Evolutionary conservation across 2,888 invertebrate genomes (phyloP).

Genomic region (Ceriagrion tenellum): DNA sequence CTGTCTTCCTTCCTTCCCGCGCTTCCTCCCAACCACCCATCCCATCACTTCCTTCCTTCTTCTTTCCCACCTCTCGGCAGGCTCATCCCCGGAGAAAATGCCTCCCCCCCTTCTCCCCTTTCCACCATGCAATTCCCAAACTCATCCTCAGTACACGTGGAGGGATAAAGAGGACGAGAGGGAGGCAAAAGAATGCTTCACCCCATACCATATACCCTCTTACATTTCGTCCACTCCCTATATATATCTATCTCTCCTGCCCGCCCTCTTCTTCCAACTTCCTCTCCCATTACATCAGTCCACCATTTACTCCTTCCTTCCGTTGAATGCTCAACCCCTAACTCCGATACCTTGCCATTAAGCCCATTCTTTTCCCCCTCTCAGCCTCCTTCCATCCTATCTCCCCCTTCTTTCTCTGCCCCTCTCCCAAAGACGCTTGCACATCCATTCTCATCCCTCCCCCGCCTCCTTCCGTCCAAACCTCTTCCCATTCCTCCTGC

Average conservation of each 20-base stretch:
- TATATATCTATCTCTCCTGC: too few relatives aligned
- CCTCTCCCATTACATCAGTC: constrained; percentile 16
- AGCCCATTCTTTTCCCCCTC: background rate
- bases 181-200: background rate
- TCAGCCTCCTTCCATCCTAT: background rate
- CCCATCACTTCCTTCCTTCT: background rate
- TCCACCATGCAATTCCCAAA: background rate
- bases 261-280: background rate
- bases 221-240: background rate
- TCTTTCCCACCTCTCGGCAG: background rate
- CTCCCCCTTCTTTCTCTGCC: background rate
- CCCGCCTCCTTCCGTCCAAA: background rate
- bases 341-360: background rate
- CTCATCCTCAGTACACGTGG: background rate
- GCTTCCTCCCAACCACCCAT: background rate
- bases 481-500: background rate
- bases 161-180: background rate
- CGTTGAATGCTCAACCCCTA: background rate
- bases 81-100: background rate
- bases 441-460: background rate
- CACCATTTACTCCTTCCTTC: constrained; percentile 8
- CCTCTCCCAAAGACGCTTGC: background rate
- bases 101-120: background rate
- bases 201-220: background rate
- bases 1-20: background rate